Evolutionary conservation across 2,113 vertebrate species (phyloP), one percentile per base, ranked within the genome.

Genomic region (Syngnathoides biaculeatus): DNA sequence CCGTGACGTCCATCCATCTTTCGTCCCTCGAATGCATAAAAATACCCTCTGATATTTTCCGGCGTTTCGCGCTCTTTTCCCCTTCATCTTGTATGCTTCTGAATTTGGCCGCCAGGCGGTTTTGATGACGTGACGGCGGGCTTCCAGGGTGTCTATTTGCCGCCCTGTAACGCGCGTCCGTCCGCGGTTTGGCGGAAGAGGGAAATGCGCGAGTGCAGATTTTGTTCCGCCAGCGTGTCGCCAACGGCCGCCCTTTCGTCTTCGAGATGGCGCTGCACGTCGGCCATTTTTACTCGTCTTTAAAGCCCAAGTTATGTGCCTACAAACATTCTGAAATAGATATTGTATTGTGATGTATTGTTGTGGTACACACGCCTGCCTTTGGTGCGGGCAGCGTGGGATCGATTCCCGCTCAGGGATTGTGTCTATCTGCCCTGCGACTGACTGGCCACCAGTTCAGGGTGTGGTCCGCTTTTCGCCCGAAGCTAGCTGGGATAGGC

Each of bases 201-300:
- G 85, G 79, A 50, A 79, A 52, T 9, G 80, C 81, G 82, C 82
- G 83, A 9, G 56, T 84, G 84, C 72, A 90, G 90, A 91, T 92
- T 87, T 84, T 87, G 88, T 90, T 89, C 85, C 85, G 81, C 74
- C 78, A 88, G 86, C 87, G 89, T 89, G 87, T 89, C 90, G 88
- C 80, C 80, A 77, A 77, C 75, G 38, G 83, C 89, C 86, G 69
- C 76, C 86, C 82, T 90, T 87, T 88, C 88, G 89, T 88, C 81
- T 68, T 79, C 24, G 3, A 71, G 78, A 81, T 56, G 69, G 65
- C 65, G 52, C 75, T 79, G 58, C 64, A 67, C 35, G 77, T 87
- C 26, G 52, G n/a, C n/a, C n/a, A 60, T 20, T 80, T 69, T 45
- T 64, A 75, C 65, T 57, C 57, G 59, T 63, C 62, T 50, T 65